These are phyloP conservation scores for Thoracochromis brauschi DNA, from an alignment of 2,113 vertebrate species.

Conservation along the genomic window DNA sequence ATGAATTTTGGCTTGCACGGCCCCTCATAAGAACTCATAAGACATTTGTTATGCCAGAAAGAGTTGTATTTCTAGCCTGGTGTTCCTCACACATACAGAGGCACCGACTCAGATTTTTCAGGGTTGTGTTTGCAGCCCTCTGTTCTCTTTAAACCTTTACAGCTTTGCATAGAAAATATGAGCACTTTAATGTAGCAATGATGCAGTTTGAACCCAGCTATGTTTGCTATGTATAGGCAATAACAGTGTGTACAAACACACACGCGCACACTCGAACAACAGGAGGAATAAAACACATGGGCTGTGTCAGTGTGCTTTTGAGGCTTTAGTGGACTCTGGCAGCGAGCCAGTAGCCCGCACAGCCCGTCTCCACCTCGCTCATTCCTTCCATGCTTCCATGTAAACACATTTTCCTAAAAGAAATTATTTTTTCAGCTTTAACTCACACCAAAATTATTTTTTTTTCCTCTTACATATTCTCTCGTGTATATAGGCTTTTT, in stretches of 20 bases:
- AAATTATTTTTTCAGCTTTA: background rate
- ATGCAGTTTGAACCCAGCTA: background rate
- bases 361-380: background rate
- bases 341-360: fast-evolving
- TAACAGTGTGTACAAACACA: background rate
- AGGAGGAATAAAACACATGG: background rate
- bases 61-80: background rate
- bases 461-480: background rate
- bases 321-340: constrained; percentile 22
- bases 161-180: background rate
- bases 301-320: background rate
- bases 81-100: background rate
- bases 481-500: background rate
- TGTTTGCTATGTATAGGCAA: background rate
- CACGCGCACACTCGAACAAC: background rate
- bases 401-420: background rate
- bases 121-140: background rate
- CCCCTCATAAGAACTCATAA: background rate
- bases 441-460: constrained; percentile 1
- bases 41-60: background rate
- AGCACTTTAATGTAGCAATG: background rate
- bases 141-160: background rate
- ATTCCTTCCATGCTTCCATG: background rate
- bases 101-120: background rate
- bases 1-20: too few species aligned